These are phyloP conservation scores for Dasypus novemcinctus DNA, from an alignment of 2,113 vertebrate genomes.

Conservation along the genomic window DNA sequence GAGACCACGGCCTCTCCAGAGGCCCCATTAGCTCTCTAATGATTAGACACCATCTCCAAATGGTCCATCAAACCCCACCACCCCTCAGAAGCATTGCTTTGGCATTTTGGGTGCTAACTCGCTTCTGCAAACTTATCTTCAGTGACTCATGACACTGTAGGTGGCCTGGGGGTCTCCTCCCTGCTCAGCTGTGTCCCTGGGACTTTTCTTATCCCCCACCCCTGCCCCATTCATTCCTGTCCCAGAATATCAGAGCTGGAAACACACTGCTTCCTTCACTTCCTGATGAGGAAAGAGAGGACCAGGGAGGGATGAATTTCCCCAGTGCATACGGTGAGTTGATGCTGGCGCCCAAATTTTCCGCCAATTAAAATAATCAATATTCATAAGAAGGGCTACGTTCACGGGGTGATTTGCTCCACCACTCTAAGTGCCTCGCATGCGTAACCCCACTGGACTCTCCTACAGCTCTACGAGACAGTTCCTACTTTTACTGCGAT, in stretches of 20 bases:
- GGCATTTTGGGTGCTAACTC: neutral
- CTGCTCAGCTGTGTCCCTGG: too few species aligned
- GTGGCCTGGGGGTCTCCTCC: neutral
- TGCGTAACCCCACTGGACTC: neutral
- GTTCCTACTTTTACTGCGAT: neutral
- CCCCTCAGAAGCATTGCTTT: neutral
- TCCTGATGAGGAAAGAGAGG: neutral
- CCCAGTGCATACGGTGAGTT: neutral
- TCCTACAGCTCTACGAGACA: neutral
- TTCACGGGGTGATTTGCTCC: neutral
- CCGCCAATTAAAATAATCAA: neutral
- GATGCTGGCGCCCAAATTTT: neutral
- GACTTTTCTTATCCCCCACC: neutral
- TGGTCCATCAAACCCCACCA: neutral
- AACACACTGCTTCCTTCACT: neutral
- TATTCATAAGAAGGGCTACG: neutral
- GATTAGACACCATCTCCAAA: neutral
- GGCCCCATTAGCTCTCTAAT: neutral
- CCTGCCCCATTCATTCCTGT: neutral
- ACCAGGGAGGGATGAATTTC: neutral
- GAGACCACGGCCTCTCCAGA: neutral
- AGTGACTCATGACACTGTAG: rapidly evolving
- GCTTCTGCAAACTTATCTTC: neutral
- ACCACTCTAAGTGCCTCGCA: neutral
- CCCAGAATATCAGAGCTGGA: neutral